Base-by-base conservation (phyloP, 2,113 vertebrate genomes). In the Platichthys flesus region DNA sequence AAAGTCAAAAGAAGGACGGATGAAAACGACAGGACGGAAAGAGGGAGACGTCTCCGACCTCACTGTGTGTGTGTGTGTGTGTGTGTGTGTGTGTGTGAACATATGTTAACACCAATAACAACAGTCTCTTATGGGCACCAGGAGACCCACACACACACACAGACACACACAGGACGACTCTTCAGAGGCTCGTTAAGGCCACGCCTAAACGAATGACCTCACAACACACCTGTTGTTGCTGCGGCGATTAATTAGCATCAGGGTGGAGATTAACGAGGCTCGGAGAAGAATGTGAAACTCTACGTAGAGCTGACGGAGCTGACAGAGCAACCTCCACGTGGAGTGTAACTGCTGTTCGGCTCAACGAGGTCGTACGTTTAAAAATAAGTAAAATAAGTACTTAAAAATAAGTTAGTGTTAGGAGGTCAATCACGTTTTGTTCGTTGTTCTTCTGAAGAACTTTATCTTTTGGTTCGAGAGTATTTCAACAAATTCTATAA, bases 81-180 rank as follows among this genome's bases (percentile, higher is more conserved):
- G n/a, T n/a, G 45, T 47, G 45, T 47, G 95, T 94, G 93, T 95
- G 90, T 94, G 94, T 35, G 58, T 20, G 31, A 45, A 94, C 96
- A 97, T 97, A 97, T 97, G 96, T 95, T 96, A 94, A 93, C 91
- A 93, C 93, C 96, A 96, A 96, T 96, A 97, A 97, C 95, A 96
- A 96, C 42, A 56, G 21, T 95, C 92, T 94, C 95, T 96, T 96
- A 97, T 96, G 95, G 94, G 94, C 94, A 95, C 96, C 96, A 94
- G 92, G 96, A 97, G 96, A 97, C 95, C 94, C 93, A 93, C 94
- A 93, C 94, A 93, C 94, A 97, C 95, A 95, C 93, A 93, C 94
- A 93, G 93, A 62, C 57, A 31, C 54, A 59, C 40, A 58, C 16
- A n/a, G n/a, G 26, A 82, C 66, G 15, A 64, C 72, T 80, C 77